These are phyloP conservation scores for Zootermopsis nevadensis DNA, from an alignment of 2,888 invertebrate species.

Conservation along the genomic window DNA sequence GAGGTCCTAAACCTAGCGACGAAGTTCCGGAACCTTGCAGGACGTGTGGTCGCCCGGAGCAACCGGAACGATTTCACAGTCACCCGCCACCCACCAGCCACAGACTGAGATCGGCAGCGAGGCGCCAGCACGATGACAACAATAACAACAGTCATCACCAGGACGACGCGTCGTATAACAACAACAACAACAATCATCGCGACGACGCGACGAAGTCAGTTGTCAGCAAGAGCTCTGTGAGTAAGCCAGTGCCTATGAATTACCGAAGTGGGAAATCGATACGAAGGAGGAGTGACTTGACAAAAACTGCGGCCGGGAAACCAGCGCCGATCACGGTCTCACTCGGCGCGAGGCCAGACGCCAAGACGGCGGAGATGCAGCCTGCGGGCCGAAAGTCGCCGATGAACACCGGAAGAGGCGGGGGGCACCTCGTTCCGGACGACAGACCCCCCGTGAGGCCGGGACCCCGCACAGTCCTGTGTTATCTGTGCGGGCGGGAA, in stretches of 20 bases:
- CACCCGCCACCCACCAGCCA: constrained; percentile 61
- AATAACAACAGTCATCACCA: background rate
- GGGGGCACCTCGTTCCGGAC: constrained; percentile 27
- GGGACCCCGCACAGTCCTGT: constrained; percentile 63
- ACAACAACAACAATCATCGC: background rate
- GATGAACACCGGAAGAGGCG: background rate
- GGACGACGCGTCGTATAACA: background rate
- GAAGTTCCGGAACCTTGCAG: constrained; percentile 69
- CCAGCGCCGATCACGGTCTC: background rate
- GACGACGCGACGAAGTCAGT: background rate
- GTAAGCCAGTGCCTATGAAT: constrained; percentile 67
- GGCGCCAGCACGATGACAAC: background rate
- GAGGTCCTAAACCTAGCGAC: constrained; percentile 41
- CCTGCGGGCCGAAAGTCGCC: constrained; percentile 9
- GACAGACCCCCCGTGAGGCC: constrained; percentile 5
- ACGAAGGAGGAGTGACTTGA: background rate
- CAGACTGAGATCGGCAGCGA: background rate
- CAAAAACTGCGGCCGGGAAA: background rate
- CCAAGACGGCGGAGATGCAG: background rate
- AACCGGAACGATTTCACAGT: constrained; percentile 74
- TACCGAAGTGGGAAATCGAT: constrained; percentile 56
- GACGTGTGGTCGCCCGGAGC: constrained; percentile 75
- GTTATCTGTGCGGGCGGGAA: constrained; percentile 74
- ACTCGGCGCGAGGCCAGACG: background rate
- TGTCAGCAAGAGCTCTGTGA: constrained; percentile 63